Conservation (phyloP, 1,140 invertebrate species). For the Schlechtendalia chinensis region DNA sequence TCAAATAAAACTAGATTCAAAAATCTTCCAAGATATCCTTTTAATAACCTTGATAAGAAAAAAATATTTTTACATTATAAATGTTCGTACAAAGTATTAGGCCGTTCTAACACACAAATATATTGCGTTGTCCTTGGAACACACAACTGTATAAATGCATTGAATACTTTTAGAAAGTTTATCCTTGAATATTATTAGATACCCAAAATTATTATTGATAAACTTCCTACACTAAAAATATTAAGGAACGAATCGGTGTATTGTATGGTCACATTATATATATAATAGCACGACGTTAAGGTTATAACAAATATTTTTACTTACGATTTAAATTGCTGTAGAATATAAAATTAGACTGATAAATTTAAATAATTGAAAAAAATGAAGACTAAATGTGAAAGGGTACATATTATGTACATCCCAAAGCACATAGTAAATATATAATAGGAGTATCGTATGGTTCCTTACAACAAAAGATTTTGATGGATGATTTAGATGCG, state of each 20-base stretch:
- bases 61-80: not conserved
- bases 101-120: not conserved
- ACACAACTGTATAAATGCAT: not conserved
- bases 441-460: no score
- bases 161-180: slow-evolving; percentile 25
- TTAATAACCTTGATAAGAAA: not conserved
- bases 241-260: slow-evolving; percentile 24
- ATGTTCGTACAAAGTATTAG: not conserved
- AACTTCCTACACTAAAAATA: slow-evolving; percentile 25
- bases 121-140: not conserved
- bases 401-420: no score
- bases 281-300: not conserved
- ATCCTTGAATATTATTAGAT: slow-evolving; percentile 19
- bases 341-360: not conserved
- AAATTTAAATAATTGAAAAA: not conserved
- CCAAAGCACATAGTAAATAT: no score
- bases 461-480: no score
- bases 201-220: slow-evolving; percentile 17
- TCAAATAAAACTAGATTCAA: no score
- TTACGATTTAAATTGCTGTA: not conserved
- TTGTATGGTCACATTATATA: slow-evolving; percentile 1
- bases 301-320: not conserved
- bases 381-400: not conserved
- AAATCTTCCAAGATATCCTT: no score
- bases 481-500: no score